Conservation (phyloP, 2,113 vertebrate genomes). For the Austrofundulus limnaeus region DNA sequence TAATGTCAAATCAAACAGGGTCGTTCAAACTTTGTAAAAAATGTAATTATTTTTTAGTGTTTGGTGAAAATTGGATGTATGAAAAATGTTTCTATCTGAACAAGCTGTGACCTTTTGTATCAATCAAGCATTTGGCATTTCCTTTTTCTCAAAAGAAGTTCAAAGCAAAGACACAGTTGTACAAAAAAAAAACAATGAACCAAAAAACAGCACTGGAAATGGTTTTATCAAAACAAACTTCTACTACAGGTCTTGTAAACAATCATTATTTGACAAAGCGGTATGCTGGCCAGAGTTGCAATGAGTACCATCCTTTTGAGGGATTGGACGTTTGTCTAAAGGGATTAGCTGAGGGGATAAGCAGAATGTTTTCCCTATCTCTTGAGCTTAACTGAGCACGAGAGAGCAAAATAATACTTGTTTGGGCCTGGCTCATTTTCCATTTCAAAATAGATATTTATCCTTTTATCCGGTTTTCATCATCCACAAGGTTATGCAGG, state of each 20-base stretch:
- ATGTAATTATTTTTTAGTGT: conserved; percentile 2
- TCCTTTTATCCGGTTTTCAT: conserved; percentile 64
- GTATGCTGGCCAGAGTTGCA: conserved; percentile 42
- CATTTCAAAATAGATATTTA: conserved; percentile 60
- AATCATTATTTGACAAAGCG: conserved; percentile 26
- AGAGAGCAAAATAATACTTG: conserved; percentile 51
- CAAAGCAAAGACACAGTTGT: conserved; percentile 3
- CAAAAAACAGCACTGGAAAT: not conserved
- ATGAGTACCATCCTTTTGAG: conserved; percentile 54
- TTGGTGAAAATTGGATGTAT: not conserved
- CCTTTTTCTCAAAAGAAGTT: not conserved
- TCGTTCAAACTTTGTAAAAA: not conserved
- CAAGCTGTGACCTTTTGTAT: conserved; percentile 27
- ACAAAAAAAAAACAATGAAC: not conserved
- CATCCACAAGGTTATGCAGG: conserved; percentile 57
- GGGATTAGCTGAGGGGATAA: conserved; percentile 72
- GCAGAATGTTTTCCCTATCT: conserved; percentile 65
- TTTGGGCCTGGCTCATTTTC: conserved; percentile 63
- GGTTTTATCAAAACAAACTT: conserved; percentile 16
- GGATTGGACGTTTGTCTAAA: conserved; percentile 69
- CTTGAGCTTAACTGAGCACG: conserved; percentile 57
- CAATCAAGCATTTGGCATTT: conserved; percentile 25
- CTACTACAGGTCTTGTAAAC: conserved; percentile 43
- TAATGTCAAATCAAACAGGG: no score
- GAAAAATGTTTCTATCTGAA: not conserved